Percentiles rank a stretch among this genome's conserved stretches.
Evolutionary conservation across 2,888 invertebrate genomes (phyloP).

Genomic region (Erynnis tages): DNA sequence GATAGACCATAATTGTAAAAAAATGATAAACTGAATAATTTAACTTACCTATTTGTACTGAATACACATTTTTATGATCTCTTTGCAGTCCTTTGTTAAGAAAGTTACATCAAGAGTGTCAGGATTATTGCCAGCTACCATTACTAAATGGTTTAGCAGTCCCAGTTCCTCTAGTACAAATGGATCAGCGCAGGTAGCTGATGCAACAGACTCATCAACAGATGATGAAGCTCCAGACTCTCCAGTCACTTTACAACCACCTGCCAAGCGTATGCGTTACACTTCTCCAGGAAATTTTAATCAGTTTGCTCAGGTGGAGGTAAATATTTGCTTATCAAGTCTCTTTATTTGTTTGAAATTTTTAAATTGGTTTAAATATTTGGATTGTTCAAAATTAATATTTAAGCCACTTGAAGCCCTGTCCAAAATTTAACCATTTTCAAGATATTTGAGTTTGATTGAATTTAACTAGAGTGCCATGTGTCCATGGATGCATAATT

Average conservation of each 20-base stretch:
- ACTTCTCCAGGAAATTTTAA: slow-evolving; percentile 41
- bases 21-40: no score
- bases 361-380: not conserved
- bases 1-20: no score
- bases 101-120: slow-evolving; percentile 85
- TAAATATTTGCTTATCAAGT: slow-evolving; percentile 34
- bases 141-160: slow-evolving; percentile 79
- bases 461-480: no score
- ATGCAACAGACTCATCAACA: slow-evolving; percentile 63
- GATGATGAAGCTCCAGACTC: slow-evolving; percentile 59
- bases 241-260: slow-evolving; percentile 58
- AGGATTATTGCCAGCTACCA: slow-evolving; percentile 82
- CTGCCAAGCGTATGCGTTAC: slow-evolving; percentile 64
- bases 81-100: slow-evolving; percentile 85
- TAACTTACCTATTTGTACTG: no score
- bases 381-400: no score
- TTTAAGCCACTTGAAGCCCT: no score
- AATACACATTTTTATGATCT: slow-evolving; percentile 23
- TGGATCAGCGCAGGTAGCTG: slow-evolving; percentile 61
- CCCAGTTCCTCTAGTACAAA: slow-evolving; percentile 57
- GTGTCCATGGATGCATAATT: no score
- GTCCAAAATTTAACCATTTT: no score
- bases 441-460: no score
- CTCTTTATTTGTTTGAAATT: not conserved
- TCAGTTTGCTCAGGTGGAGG: slow-evolving; percentile 44